Evolutionary conservation across 2,113 vertebrate genomes (phyloP).

Genomic region (Brienomyrus brachyistius): DNA sequence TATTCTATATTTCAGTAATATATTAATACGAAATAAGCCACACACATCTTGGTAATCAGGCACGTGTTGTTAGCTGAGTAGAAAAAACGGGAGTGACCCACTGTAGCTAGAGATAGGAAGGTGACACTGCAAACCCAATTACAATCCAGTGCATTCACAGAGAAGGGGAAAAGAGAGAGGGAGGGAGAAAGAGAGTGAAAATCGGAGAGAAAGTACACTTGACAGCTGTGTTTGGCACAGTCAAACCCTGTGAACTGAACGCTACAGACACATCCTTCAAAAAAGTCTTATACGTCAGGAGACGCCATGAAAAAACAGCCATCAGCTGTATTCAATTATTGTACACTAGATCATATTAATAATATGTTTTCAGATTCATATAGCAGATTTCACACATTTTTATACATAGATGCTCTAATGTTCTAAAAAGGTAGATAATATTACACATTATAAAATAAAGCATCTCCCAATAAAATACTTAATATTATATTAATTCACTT

Average conservation of each 20-base stretch:
- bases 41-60: constrained; percentile 63
- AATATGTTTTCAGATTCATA: constrained; percentile 56
- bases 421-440: constrained; percentile 67
- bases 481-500: constrained; percentile 44
- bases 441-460: constrained; percentile 70
- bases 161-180: constrained; percentile 26
- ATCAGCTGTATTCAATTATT: constrained; percentile 46
- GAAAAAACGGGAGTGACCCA: not conserved
- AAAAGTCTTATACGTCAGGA: constrained; percentile 30
- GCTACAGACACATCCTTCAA: not conserved
- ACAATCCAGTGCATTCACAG: not conserved
- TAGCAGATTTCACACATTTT: constrained; percentile 37
- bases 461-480: constrained; percentile 68
- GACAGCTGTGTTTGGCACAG: constrained; percentile 46
- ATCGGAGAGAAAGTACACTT: constrained; percentile 44
- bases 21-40: constrained; percentile 52
- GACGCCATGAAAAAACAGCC: constrained; percentile 46
- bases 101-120: constrained; percentile 42
- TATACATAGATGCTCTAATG: constrained; percentile 55
- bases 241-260: constrained; percentile 53
- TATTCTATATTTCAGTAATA: constrained; percentile 22
- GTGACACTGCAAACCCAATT: not conserved
- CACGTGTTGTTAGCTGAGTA: constrained; percentile 41
- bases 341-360: constrained; percentile 51
- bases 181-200: constrained; percentile 31